Evolutionary conservation across 2,888 invertebrate genomes (phyloP).

Genomic region (Augiades crinisus): DNA sequence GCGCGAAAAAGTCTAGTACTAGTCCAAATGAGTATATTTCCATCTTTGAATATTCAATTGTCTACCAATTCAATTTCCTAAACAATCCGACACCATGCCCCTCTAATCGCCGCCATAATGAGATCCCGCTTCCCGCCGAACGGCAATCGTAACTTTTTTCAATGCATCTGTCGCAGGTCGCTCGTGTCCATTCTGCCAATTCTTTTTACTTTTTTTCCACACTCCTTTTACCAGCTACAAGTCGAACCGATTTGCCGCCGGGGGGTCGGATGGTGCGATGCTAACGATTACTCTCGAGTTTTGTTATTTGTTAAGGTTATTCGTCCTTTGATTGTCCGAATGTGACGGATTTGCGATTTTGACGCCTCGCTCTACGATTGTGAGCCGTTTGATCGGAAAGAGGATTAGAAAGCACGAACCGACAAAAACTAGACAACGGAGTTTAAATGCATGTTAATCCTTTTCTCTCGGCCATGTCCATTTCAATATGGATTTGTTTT

Average conservation of each 20-base stretch:
- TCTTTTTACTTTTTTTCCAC: conserved; percentile 48
- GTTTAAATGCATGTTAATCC: conserved; percentile 5
- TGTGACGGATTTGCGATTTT: conserved; percentile 69
- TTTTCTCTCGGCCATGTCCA: not conserved
- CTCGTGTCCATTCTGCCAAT: conserved; percentile 65
- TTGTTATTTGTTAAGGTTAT: conserved; percentile 57
- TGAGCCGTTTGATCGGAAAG: conserved; percentile 55
- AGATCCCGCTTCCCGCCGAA: conserved; percentile 49
- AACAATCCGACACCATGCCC: conserved; percentile 47
- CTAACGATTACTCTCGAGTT: conserved; percentile 66
- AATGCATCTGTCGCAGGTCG: conserved; percentile 64
- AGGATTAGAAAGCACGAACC: conserved; percentile 42
- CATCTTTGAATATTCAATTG: no score
- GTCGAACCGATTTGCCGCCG: conserved; percentile 71
- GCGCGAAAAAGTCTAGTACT: no score
- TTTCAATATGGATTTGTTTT: no score
- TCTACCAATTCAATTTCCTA: conserved; percentile 57
- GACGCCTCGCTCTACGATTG: conserved; percentile 45
- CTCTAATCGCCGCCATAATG: conserved; percentile 56
- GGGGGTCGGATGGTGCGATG: conserved; percentile 62
- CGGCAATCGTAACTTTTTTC: conserved; percentile 44
- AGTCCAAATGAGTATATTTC: no score
- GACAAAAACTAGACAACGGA: conserved; percentile 15
- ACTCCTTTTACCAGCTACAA: conserved; percentile 53
- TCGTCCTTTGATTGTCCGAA: conserved; percentile 70